These are phyloP conservation scores for Myocastor coypus DNA, from an alignment of 2,113 vertebrate genomes.

Conservation along the genomic window DNA sequence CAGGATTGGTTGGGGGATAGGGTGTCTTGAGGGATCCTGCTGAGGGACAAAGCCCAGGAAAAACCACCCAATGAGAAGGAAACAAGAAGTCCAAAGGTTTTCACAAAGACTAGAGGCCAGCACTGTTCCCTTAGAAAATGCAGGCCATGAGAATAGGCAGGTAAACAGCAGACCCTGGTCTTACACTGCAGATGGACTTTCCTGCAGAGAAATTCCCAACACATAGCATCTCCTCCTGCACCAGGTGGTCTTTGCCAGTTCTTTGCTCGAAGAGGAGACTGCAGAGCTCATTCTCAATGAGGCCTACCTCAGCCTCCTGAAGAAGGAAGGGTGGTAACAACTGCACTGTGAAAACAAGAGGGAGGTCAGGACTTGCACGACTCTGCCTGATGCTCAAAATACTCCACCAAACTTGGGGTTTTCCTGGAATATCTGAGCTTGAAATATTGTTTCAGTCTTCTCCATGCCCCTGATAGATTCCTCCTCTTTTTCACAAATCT, in stretches of 20 bases:
- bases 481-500: background rate
- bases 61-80: background rate
- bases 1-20: background rate
- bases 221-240: slow-evolving; percentile 74
- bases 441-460: background rate
- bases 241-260: background rate
- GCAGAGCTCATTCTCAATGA: slow-evolving; percentile 62
- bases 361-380: background rate
- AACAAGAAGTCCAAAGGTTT: background rate
- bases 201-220: slow-evolving; percentile 15
- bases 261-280: background rate
- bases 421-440: background rate
- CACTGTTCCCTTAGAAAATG: background rate
- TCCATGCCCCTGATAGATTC: too few species aligned
- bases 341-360: background rate
- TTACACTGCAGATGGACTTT: slow-evolving; percentile 66
- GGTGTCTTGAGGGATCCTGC: background rate
- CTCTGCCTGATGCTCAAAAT: background rate
- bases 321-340: slow-evolving; percentile 60
- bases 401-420: background rate
- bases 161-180: background rate
- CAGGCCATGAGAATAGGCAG: background rate
- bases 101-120: background rate
- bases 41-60: background rate
- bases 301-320: slow-evolving; percentile 66